phyloP scores from a whole-genome alignment of 2,888 invertebrate species.

The Aleiodes testaceus region DNA sequence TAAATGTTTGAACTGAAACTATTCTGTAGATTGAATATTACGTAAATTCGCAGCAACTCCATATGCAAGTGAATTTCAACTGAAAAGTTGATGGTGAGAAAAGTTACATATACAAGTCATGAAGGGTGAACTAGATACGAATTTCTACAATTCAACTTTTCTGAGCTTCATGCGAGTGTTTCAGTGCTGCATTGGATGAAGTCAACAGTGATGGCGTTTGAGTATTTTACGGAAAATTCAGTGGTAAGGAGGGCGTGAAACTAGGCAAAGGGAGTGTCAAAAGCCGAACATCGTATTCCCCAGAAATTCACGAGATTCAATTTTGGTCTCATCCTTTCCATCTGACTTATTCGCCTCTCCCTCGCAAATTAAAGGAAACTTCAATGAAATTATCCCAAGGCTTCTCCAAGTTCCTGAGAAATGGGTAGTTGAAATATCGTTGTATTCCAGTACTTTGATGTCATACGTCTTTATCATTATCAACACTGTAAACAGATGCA shows the following conservation, averaged over 20 bases:
- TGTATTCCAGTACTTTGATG: not conserved
- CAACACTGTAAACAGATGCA: not conserved
- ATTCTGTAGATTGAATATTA: conserved; percentile 10
- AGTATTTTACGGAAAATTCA: conserved; percentile 24
- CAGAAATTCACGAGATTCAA: conserved; percentile 28
- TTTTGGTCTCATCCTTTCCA: conserved; percentile 9
- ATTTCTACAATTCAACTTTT: conserved; percentile 23
- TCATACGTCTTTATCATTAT: conserved; percentile 6
- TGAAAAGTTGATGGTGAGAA: not conserved
- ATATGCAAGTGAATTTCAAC: conserved; percentile 11
- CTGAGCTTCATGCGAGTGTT: conserved; percentile 5
- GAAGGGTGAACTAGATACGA: conserved; percentile 16
- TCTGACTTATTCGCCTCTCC: not conserved
- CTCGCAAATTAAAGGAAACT: conserved; percentile 1
- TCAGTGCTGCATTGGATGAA: conserved; percentile 18
- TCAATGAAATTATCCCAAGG: conserved; percentile 8
- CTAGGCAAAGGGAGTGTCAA: not conserved
- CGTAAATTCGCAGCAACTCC: conserved; percentile 3
- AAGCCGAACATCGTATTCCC: conserved; percentile 15
- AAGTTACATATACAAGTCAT: conserved; percentile 23
- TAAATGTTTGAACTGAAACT: not conserved
- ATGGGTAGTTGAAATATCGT: not conserved
- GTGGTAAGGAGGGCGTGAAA: conserved; percentile 18
- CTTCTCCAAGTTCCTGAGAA: not conserved
- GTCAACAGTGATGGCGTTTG: conserved; percentile 6